Conservation (phyloP, 2,888 invertebrate genomes). For the Tubulanus polymorphus region DNA sequence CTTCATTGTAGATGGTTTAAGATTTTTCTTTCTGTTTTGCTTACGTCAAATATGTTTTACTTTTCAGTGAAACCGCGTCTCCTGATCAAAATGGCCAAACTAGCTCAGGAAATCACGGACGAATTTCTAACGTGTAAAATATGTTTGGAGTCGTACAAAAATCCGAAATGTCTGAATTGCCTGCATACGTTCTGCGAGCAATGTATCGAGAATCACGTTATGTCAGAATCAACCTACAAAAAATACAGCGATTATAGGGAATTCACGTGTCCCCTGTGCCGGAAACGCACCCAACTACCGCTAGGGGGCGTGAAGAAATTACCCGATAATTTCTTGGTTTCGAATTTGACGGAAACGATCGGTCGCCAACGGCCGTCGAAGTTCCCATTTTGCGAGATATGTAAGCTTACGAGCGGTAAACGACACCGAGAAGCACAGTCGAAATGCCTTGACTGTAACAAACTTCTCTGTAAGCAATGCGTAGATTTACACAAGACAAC, state of each 20-base stretch:
- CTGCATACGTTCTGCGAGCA: slow-evolving; percentile 53
- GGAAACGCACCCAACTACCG: slow-evolving; percentile 53
- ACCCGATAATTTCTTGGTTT: slow-evolving; percentile 54
- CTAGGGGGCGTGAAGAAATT: slow-evolving; percentile 54
- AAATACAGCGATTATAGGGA: slow-evolving; percentile 54
- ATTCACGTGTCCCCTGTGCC: slow-evolving; percentile 54
- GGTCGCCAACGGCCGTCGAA: slow-evolving; percentile 47
- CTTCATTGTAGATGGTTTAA: too few relatives aligned
- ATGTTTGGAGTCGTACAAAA: slow-evolving; percentile 52
- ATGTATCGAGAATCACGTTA: slow-evolving; percentile 52
- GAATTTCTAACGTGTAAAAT: slow-evolving; percentile 55
- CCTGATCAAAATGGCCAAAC: slow-evolving; percentile 35
- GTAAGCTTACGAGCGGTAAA: slow-evolving; percentile 48
- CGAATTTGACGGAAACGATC: slow-evolving; percentile 50
- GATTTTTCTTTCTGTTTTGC: neutral
- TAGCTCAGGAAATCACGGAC: slow-evolving; percentile 53
- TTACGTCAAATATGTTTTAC: too few relatives aligned
- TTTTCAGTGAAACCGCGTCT: slow-evolving; percentile 24
- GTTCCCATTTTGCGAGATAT: slow-evolving; percentile 53
- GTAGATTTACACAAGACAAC: slow-evolving; percentile 50
- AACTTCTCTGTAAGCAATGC: slow-evolving; percentile 50
- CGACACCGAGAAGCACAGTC: slow-evolving; percentile 51
- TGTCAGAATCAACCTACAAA: slow-evolving; percentile 53
- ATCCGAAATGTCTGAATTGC: slow-evolving; percentile 53
- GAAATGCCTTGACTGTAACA: slow-evolving; percentile 54